phyloP scores from a whole-genome alignment of 2,888 invertebrate species.

The Sminthurinus aureus region DNA sequence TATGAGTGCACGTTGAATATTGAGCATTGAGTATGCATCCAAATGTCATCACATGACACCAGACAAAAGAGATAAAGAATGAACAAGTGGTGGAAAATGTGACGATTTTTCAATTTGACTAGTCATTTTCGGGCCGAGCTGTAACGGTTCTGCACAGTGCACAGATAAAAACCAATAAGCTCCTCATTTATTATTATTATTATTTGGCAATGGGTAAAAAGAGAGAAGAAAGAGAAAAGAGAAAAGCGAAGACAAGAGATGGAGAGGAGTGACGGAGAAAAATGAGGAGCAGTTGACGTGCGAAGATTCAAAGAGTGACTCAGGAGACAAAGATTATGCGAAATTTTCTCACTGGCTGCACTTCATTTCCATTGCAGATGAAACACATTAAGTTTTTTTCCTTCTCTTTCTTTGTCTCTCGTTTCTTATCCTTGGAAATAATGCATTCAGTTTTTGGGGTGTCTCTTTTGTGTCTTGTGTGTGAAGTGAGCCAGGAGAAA shows the following conservation, averaged over 20 bases:
- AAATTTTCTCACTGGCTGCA: conserved; percentile 50
- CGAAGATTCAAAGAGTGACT: conserved; percentile 27
- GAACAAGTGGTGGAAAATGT: not conserved
- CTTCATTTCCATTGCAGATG: conserved; percentile 45
- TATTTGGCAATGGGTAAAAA: not conserved
- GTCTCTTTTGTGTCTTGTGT: not conserved
- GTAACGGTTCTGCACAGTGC: not conserved
- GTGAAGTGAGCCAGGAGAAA: not conserved
- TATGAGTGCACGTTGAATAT: no score
- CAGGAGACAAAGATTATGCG: conserved; percentile 35
- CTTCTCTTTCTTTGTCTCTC: not conserved
- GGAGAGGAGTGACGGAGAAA: not conserved
- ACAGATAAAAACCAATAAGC: not conserved
- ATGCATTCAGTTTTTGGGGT: conserved; percentile 1
- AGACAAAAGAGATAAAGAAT: not conserved
- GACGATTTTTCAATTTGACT: not conserved
- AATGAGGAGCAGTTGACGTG: not conserved
- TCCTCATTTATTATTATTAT: conserved; percentile 2
- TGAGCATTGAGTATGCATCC: no score
- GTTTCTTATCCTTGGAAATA: not conserved
- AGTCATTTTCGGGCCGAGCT: not conserved
- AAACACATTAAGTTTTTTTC: conserved; percentile 17
- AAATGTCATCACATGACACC: no score
- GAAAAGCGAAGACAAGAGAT: not conserved
- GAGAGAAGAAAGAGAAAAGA: not conserved